phyloP scores from a whole-genome alignment of 2,797 vertebrate genomes.

The Dromococcyx pavoninus region DNA sequence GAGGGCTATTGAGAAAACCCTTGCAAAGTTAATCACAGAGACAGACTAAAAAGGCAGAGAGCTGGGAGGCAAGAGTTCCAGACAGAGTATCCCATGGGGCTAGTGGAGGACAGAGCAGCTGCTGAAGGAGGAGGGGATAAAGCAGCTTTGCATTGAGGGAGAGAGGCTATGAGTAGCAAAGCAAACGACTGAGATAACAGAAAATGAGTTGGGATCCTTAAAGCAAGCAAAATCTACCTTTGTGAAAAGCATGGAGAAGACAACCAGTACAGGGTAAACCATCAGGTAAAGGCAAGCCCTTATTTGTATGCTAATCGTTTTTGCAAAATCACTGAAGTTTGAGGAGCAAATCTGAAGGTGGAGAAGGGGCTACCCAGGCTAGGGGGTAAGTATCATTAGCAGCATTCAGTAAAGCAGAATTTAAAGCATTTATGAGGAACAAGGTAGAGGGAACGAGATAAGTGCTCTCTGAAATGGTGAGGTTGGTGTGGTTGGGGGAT shows the following conservation, averaged over 20 bases:
- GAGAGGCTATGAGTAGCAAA: neutral
- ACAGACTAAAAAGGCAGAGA: neutral
- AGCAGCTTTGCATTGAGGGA: neutral
- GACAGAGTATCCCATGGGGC: slow-evolving; percentile 33
- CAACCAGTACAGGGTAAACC: neutral
- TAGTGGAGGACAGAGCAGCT: slow-evolving; percentile 6
- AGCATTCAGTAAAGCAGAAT: neutral
- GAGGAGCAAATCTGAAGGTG: neutral
- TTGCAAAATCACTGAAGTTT: neutral
- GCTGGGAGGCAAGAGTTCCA: slow-evolving; percentile 34
- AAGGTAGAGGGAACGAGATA: neutral
- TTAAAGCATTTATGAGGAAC: neutral
- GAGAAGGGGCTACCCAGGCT: neutral
- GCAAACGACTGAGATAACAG: neutral
- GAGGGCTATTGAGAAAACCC: neutral
- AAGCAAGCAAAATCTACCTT: neutral
- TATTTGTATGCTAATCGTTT: neutral
- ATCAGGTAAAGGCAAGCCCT: neutral
- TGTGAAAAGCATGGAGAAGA: neutral
- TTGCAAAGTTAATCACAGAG: neutral
- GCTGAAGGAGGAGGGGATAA: slow-evolving; percentile 15
- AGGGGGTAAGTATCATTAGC: neutral
- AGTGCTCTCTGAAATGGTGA: neutral
- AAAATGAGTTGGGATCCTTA: neutral
- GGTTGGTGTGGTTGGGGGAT: fast-evolving